These are phyloP conservation scores for Oscheius onirici DNA, from an alignment of 2,888 invertebrate genomes.

Conservation along the genomic window DNA sequence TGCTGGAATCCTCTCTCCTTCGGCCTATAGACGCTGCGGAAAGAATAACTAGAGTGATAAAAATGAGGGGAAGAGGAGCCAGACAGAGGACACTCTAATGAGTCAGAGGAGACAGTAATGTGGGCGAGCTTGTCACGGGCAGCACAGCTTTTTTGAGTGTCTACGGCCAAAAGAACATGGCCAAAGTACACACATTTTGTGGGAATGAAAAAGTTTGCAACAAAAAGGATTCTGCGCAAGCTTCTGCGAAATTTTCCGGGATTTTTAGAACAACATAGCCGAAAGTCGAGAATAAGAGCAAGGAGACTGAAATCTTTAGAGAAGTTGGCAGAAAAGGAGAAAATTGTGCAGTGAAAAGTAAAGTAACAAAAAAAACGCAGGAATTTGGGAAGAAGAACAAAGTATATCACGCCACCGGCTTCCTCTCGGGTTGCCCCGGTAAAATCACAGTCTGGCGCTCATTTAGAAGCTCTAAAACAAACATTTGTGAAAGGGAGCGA, in stretches of 20 bases:
- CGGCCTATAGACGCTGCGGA: neutral
- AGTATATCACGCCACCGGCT: too few relatives aligned
- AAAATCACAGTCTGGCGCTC: slow-evolving; percentile 6
- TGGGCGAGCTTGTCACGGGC: too few relatives aligned
- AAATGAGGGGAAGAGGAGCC: neutral
- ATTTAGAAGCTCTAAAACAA: slow-evolving; percentile 7
- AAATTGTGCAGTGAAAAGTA: neutral
- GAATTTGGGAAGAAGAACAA: neutral
- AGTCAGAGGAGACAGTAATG: neutral
- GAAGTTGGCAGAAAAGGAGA: neutral
- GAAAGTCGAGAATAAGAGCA: too few relatives aligned
- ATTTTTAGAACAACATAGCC: too few relatives aligned
- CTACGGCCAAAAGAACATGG: too few relatives aligned
- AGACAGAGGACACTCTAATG: neutral
- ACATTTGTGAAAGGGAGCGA: slow-evolving; percentile 1
- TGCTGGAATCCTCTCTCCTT: neutral
- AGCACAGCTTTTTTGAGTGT: too few relatives aligned
- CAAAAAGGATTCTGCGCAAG: too few relatives aligned
- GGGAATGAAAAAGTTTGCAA: too few relatives aligned
- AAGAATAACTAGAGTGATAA: neutral
- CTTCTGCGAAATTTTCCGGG: too few relatives aligned
- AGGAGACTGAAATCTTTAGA: too few relatives aligned
- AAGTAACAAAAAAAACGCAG: neutral
- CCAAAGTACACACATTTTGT: too few relatives aligned
- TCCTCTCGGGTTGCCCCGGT: too few relatives aligned